Evolutionary conservation across 2,888 invertebrate genomes (phyloP).

Genomic region (Xylocampa areola): DNA sequence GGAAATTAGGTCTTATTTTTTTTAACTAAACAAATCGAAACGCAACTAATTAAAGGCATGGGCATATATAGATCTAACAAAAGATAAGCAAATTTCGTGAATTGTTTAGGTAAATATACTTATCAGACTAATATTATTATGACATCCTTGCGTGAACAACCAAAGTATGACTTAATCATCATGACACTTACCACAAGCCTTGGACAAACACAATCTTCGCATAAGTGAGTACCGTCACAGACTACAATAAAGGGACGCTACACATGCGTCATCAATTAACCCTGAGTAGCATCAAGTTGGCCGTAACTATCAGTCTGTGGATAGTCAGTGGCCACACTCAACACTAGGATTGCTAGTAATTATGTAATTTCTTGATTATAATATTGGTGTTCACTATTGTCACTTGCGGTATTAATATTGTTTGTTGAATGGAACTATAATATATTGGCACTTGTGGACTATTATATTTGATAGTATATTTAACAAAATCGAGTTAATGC

Average conservation of each 20-base stretch:
- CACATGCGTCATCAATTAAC: constrained; percentile 30
- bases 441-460: constrained; percentile 4
- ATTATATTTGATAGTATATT: too few relatives aligned
- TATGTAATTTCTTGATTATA: constrained; percentile 18
- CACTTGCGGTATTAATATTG: constrained; percentile 5
- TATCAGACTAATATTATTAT: too few relatives aligned
- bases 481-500: too few relatives aligned
- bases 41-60: too few relatives aligned
- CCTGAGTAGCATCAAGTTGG: constrained; percentile 25
- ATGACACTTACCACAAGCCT: too few relatives aligned
- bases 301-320: constrained; percentile 20
- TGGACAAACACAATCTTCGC: constrained; percentile 21
- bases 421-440: constrained; percentile 13
- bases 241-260: constrained; percentile 15
- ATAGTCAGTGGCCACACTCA: constrained; percentile 2
- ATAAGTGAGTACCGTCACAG: constrained; percentile 3
- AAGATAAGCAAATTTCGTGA: too few relatives aligned
- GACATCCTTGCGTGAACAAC: too few relatives aligned
- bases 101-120: too few relatives aligned
- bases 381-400: not conserved
- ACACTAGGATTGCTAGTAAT: not conserved
- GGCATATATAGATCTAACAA: too few relatives aligned
- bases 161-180: too few relatives aligned
- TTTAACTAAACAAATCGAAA: too few relatives aligned
- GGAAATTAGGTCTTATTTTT: too few relatives aligned